Evolutionary conservation across 2,888 invertebrate species (phyloP).

Genomic region (Dasysyrphus tricinctus): DNA sequence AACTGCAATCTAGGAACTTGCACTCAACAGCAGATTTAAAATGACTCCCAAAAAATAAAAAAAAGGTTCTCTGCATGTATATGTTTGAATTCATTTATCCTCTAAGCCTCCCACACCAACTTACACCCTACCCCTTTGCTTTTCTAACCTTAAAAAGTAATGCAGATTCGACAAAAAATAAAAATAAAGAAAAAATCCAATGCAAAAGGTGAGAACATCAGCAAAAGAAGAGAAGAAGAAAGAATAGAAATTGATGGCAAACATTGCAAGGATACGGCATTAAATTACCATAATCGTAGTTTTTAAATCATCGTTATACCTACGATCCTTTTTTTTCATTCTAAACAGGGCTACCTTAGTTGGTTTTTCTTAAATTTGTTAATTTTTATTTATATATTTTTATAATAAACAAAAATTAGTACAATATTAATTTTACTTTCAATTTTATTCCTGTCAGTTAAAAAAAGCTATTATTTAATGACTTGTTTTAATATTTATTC

Average conservation of each 20-base stretch:
- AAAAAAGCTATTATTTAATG: too few relatives aligned
- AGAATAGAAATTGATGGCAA: conserved; percentile 72
- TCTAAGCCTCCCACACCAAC: conserved; percentile 31
- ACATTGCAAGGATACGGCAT: conserved; percentile 70
- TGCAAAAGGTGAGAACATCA: conserved; percentile 67
- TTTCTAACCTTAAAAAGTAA: conserved; percentile 35
- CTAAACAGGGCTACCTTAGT: neutral
- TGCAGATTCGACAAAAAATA: conserved; percentile 53
- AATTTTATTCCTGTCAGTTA: too few relatives aligned
- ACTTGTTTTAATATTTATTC: too few relatives aligned
- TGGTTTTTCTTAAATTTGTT: too few relatives aligned
- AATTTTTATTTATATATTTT: too few relatives aligned
- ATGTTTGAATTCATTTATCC: conserved; percentile 45
- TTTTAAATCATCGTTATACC: conserved; percentile 71
- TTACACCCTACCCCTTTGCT: neutral
- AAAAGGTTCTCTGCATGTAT: neutral
- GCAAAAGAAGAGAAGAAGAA: conserved; percentile 42
- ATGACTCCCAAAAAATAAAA: conserved; percentile 6
- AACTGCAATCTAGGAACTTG: conserved; percentile 62
- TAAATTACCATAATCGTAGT: conserved; percentile 37
- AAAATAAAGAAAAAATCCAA: conserved; percentile 6
- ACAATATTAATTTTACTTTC: too few relatives aligned
- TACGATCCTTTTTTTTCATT: conserved; percentile 38
- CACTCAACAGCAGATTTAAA: conserved; percentile 57
- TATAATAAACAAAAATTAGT: too few relatives aligned